Conservation (phyloP, 2,888 invertebrate genomes). For the Conus canariensis region DNA sequence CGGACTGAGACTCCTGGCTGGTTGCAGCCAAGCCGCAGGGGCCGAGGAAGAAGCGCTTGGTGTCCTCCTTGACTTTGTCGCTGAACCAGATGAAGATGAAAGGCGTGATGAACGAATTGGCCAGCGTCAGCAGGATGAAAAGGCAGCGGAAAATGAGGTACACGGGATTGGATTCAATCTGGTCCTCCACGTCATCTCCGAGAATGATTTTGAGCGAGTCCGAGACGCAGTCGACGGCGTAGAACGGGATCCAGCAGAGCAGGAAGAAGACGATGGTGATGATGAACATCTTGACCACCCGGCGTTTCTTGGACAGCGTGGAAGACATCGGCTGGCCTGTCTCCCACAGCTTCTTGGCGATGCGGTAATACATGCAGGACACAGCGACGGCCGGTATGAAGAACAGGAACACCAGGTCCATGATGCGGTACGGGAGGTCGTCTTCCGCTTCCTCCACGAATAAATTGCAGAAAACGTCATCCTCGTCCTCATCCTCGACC, state of each 20-base stretch:
- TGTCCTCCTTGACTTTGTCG: not conserved
- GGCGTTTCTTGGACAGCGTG: not conserved
- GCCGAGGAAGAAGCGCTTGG: not conserved
- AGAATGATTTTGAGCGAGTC: not conserved
- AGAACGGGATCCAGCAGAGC: slow-evolving; percentile 37
- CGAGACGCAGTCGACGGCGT: slow-evolving; percentile 13
- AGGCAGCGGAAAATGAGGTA: not conserved
- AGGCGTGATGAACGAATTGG: slow-evolving; percentile 25
- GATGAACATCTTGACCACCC: slow-evolving; percentile 29
- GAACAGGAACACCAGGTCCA: slow-evolving; percentile 36
- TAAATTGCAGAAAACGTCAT: slow-evolving; percentile 18
- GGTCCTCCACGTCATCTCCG: not conserved
- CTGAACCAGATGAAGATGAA: not conserved
- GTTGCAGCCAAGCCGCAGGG: not conserved
- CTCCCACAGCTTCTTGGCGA: slow-evolving; percentile 3
- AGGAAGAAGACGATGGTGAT: slow-evolving; percentile 34
- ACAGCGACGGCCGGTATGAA: slow-evolving; percentile 9
- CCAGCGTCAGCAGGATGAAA: slow-evolving; percentile 10
- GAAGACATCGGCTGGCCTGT: not conserved
- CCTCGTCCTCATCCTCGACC: not conserved
- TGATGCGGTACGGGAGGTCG: slow-evolving; percentile 19
- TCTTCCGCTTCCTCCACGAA: slow-evolving; percentile 32
- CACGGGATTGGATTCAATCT: not conserved
- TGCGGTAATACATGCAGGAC: slow-evolving; percentile 20
- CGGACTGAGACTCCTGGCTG: too few relatives aligned